Base-by-base conservation (phyloP, 2,888 invertebrate species). In the Monopis laevigella region DNA sequence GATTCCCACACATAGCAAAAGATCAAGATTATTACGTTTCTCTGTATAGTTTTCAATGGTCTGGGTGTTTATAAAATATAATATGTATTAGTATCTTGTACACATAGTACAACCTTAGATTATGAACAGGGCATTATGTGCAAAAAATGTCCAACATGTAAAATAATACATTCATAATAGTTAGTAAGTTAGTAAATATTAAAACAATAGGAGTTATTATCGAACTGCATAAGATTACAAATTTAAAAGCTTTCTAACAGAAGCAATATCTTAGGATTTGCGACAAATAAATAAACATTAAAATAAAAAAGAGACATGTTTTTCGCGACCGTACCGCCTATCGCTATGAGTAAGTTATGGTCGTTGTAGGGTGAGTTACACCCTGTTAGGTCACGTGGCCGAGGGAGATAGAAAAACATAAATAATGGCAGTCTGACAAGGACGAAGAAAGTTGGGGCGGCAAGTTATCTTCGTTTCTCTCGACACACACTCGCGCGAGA, bases 391-490 rank as follows among this genome's bases (percentile, higher is more conserved):
- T 78, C 80, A 80, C 80, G 77, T 78, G 80, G 74, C 63, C 58
- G 73, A 74, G 52, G 53, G 65, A 59, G 75, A 78, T 55, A 59
- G 62, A 47, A 43, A 53, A 72, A 53, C 54, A 58, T 57, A 60
- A 67, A 55, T 55, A 47, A 42, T 32, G 24, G 45, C 48, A 54
- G 52, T 46, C 45, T 53, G 62, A 74, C 55, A 61, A 53, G 64
- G 78, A 77, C 58, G 51, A 59, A 55, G 47, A 52, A 68, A 57
- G 59, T 65, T 70, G 73, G 80, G 80, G 80, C 78, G 78, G 80
- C 69, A 78, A 80, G 80, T 80, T 80, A 80, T 80, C 80, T 80
- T 80, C 80, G 78, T 78, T 78, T 65, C 80, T 77, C 78, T 78
- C 78, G 78, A 78, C 80, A 75, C 78, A 74, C 77, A 80, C 78